Base-by-base conservation (phyloP, 2,797 vertebrate species). In the Cirrhinus molitorella region DNA sequence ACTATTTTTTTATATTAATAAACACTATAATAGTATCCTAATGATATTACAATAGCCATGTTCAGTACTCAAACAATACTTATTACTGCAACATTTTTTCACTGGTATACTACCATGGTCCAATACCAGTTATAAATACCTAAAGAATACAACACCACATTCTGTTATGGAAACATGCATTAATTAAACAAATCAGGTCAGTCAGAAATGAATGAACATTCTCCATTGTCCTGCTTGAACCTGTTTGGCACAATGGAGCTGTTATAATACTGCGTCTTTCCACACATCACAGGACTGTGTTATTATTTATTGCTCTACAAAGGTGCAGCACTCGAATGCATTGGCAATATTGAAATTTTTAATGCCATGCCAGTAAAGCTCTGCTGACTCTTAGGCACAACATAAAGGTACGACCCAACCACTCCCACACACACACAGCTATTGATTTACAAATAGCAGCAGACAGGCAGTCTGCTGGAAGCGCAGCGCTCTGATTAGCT, bases 391-490 rank as follows among this genome's bases (percentile, higher is more conserved):
- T 73, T 81, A 17, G 59, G 51, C 73, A 68, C 72, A 75, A 55
- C 37, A 76, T 75, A 83, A 83, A 67, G 61, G 63, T 57, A 43
- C 1, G 61, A 83, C 63, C 40, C 19, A n/a, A 57, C 61, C 71
- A 67, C 72, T 67, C 13, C 37, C 43, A 72, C 79, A 59, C 21
- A 2, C 34, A 40, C 37, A 68, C 23, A 28, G 40, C 51, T 63
- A 78, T 78, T 83, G 82, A 83, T 78, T 71, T 83, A 71, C 40
- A 78, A 71, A 70, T 9, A 77, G 66, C 65, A 78, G 53, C 82
- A 83, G 82, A 78, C 82, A 83, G 82, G 11, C 66, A 37, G 82
- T 83, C 82, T 83, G 66, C 82, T 78, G 82, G 77, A 83, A 78
- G 82, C 31, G 10, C 75, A 55, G 23, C 17, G 40, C 82, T 78